Percentiles rank a stretch among this genome's conserved stretches.
Evolutionary conservation across 2,113 vertebrate species (phyloP).

Genomic region (Notothenia rossii): DNA sequence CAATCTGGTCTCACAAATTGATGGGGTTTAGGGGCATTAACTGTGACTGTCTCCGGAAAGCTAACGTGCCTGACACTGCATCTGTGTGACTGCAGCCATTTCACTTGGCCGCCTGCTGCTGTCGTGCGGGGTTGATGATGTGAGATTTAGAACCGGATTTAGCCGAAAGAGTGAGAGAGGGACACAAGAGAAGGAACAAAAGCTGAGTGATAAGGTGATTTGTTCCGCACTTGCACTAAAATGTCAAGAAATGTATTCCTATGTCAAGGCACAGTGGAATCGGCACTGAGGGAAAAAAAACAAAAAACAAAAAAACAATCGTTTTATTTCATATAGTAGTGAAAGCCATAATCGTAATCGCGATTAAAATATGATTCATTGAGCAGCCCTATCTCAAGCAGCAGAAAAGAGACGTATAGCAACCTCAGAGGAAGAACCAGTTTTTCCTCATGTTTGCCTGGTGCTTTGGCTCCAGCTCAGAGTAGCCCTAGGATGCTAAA

Average conservation of each 20-base stretch:
- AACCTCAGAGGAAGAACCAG: slow-evolving; percentile 23
- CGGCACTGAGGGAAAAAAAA: background rate
- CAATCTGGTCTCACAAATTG: slow-evolving; percentile 63
- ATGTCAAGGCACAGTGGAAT: slow-evolving; percentile 6
- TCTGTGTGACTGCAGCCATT: slow-evolving; percentile 24
- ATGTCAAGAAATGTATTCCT: slow-evolving; percentile 29
- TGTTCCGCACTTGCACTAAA: slow-evolving; percentile 16
- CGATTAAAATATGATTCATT: too few species aligned
- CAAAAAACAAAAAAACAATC: too few species aligned
- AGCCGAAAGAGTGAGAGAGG: slow-evolving; percentile 1
- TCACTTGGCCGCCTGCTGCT: slow-evolving; percentile 19
- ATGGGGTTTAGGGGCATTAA: slow-evolving; percentile 64
- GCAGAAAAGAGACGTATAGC: background rate
- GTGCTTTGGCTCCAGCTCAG: slow-evolving; percentile 68
- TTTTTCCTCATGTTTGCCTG: slow-evolving; percentile 37
- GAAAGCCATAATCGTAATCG: too few species aligned
- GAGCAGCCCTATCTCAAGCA: slow-evolving; percentile 4
- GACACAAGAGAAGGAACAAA: background rate
- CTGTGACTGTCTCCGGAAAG: slow-evolving; percentile 52
- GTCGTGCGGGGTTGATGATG: slow-evolving; percentile 27
- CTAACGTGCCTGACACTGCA: background rate
- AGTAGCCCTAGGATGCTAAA: slow-evolving; percentile 31
- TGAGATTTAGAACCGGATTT: slow-evolving; percentile 39
- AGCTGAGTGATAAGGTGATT: background rate
- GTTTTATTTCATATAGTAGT: too few species aligned